Base-by-base conservation (phyloP, 2,888 invertebrate species). In the Saturnia japonica region DNA sequence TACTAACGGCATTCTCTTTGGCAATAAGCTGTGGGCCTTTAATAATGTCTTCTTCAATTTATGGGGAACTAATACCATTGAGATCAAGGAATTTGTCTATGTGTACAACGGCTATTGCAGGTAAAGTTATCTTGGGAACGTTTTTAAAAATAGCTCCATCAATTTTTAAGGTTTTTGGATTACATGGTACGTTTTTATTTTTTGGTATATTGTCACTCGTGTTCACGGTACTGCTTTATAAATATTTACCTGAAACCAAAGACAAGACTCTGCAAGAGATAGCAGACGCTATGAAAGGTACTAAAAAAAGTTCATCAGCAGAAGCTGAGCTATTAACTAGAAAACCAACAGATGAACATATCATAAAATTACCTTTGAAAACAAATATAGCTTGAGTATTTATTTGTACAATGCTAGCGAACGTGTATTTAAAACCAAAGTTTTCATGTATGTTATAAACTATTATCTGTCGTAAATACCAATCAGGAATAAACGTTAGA, bases 221-320 rank as follows among this genome's bases (percentile, higher is more conserved):
- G 0, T 68, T 60, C 40, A 69, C 81, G 16, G 16, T 77, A 6
- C 9, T 84, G 4, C 68, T 85, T 43, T 84, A 81, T 47, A 81
- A 74, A 70, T 83, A 82, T 74, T 72, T 87, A 25, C 87, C 87
- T 1, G 87, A 87, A 76, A 87, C 85, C 6, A 88, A 87, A 76
- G 81, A 86, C 69, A 86, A 83, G 68, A 86, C 87, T 1, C 71
- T 86, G 14, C 77, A 83, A 71, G 81, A 87, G 80, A 84, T 86
- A 62, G 71, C 78, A 25, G 79, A 81, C 57, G 72, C 70, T 66
- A 76, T 84, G 1, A 71, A 47, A 1, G 69, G 72, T 11, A 68
- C 62, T 1, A 72, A 69, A 70, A 16, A 47, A 6, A 71, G 16
- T 60, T 40, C 57, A 14, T 9, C 34, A 40, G 16, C 57, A 71